Evolutionary conservation across 2,888 invertebrate species (phyloP), one percentile per base, ranked within the genome.

Genomic region (Brachyptera risi): DNA sequence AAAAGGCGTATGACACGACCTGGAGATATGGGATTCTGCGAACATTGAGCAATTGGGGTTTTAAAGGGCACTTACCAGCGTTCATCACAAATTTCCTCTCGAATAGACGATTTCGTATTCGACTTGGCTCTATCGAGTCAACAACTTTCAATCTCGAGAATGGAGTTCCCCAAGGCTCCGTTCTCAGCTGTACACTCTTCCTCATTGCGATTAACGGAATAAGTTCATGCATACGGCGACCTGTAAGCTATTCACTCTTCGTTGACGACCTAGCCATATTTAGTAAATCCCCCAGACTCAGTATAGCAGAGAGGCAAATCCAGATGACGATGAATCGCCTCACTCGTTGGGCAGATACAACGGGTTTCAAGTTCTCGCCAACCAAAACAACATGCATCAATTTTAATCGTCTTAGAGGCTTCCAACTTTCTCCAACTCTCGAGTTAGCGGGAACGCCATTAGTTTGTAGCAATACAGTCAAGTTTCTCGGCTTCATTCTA

Each of bases 61-160:
- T 67, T 4, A 58, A 50, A 31, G 67, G 65, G n/a, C 57, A 61
- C 27, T 49, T 63, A n/a, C n/a, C n/a, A n/a, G n/a, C n/a, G n/a
- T n/a, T n/a, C n/a, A n/a, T n/a, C n/a, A n/a, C n/a, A n/a, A 63
- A 35, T n/a, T 38, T 60, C 50, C 26, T 60, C 38, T 13, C 38
- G 2, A 23, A 60, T 38, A 56, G 59, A 26, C 26, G 21, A 15
- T 54, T 63, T 11, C 17, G 3, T 19, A 50, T 60, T 5, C 35
- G 49, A 27, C 19, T 51, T 26, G 51, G 50, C 17, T 56, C 23
- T 17, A 31, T 23, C 23, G 17, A 56, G 11, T 63, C 61, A 23
- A 5, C 13, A 15, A 13, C 21, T 7, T 42, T 26, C 19, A 19
- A n/a, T 7, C 1, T 49, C 17, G 40, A 50, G 11, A 58, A 58